Percentiles rank a stretch among this genome's conserved stretches.
These are phyloP conservation scores for Aspiorhynchus laticeps DNA, from an alignment of 2,113 vertebrate species.

Conservation along the genomic window DNA sequence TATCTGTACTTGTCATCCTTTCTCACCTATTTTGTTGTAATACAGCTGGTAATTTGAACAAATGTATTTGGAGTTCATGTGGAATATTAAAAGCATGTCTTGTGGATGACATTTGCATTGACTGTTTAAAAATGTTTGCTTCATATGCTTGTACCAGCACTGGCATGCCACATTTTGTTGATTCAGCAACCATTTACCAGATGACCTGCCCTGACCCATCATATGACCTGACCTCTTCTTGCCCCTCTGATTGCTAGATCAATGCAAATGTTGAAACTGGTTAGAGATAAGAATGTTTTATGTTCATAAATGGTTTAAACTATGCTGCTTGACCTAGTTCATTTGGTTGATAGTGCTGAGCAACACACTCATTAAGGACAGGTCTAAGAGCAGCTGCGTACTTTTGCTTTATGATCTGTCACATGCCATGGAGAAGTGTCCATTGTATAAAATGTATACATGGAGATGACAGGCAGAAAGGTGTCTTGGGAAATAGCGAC, in stretches of 20 bases:
- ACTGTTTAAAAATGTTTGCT: not conserved
- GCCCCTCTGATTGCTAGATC: not conserved
- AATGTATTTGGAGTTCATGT: not conserved
- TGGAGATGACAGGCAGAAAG: slow-evolving; percentile 8
- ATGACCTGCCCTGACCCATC: slow-evolving; percentile 26
- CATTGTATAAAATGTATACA: not conserved
- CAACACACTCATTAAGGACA: slow-evolving; percentile 4
- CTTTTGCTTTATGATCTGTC: not conserved
- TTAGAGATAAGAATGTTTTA: not conserved
- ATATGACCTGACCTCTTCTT: slow-evolving; percentile 6
- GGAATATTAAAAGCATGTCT: not conserved
- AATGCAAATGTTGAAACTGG: not conserved
- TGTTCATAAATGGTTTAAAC: not conserved
- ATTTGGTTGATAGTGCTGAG: not conserved
- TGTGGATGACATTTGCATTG: not conserved
- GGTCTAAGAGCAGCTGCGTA: slow-evolving; percentile 13
- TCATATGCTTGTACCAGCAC: not conserved
- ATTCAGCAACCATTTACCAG: slow-evolving; percentile 2
- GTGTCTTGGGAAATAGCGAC: slow-evolving; percentile 17
- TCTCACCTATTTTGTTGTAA: slow-evolving; percentile 9
- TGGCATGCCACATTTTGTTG: slow-evolving; percentile 1
- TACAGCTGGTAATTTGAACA: not conserved
- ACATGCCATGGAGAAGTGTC: not conserved
- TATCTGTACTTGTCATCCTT: not conserved
- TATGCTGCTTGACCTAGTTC: not conserved